These are phyloP conservation scores for Borostomias antarcticus DNA, from an alignment of 2,797 vertebrate species.

Conservation along the genomic window DNA sequence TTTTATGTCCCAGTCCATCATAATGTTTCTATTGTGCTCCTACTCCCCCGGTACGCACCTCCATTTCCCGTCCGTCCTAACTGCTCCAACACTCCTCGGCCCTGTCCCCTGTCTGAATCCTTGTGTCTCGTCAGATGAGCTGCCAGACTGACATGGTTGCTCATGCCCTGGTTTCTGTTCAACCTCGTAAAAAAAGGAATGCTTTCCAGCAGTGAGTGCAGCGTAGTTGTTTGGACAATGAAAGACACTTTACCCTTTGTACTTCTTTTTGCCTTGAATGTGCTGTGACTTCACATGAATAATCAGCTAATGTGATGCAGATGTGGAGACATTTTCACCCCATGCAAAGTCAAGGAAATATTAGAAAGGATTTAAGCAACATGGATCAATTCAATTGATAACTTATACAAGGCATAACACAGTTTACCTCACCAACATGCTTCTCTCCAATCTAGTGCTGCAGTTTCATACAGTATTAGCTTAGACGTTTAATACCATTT, in stretches of 20 bases:
- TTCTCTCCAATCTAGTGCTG: no score
- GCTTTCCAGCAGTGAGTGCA: slow-evolving; percentile 44
- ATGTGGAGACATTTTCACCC: background rate
- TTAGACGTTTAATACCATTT: background rate
- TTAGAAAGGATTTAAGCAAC: background rate
- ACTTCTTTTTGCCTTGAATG: slow-evolving; percentile 65
- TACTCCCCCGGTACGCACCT: slow-evolving; percentile 79
- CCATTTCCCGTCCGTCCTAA: slow-evolving; percentile 92
- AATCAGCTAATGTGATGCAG: slow-evolving; percentile 65
- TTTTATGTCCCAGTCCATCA: slow-evolving; percentile 96
- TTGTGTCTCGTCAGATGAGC: slow-evolving; percentile 93
- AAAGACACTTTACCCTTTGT: slow-evolving; percentile 78
- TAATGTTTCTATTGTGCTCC: slow-evolving; percentile 85
- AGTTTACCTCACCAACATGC: no score
- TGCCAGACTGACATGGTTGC: slow-evolving; percentile 86
- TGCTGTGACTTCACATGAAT: slow-evolving; percentile 97
- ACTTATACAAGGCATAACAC: no score
- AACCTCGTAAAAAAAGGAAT: slow-evolving; percentile 89
- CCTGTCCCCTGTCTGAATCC: slow-evolving; percentile 83
- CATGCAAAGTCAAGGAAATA: background rate
- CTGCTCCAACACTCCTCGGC: slow-evolving; percentile 83
- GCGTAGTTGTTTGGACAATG: background rate
- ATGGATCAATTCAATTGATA: background rate
- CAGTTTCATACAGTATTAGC: no score
- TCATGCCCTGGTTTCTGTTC: slow-evolving; percentile 85